Base-by-base conservation (phyloP, 1,140 invertebrate genomes). In the Drosophila bocki region DNA sequence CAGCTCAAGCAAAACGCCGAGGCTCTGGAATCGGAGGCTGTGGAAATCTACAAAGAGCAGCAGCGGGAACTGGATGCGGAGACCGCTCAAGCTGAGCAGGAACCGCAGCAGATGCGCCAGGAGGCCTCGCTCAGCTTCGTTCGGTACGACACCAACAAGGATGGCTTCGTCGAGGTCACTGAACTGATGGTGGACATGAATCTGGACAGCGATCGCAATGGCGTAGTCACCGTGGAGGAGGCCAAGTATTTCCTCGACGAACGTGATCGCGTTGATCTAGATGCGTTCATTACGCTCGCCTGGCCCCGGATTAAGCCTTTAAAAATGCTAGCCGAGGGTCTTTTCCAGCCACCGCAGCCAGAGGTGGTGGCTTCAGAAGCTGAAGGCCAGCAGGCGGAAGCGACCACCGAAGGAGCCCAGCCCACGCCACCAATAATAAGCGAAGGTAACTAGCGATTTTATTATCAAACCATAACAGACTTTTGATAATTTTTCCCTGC, bases 191-290 rank as follows among this genome's bases (percentile, higher is more conserved):
- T 95, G 7, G 95, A 96, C 74, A 93, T 94, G 82, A 95, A 95
- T 45, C 98, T 99, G 94, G 98, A 99, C 93, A 96, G 95, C 76
- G 96, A 99, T 93, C 95, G 95, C 65, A 96, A 99, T 94, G 98
- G 98, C 8, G 94, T 95, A 74, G 94, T 95, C 63, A 97, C 83
- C 8, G 72, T 83, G 0, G 91, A 97, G 58, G 98, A 99, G 82
- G 97, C 99, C 6, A 95, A 96, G 91, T 97, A 95, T 91, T 98
- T 97, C 92, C 93, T 98, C 57, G 95, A 95, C 75, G 95, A 96
- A 53, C 94, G 95, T 68, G 94, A 96, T 54, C 95, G 95, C 88
- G 93, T 98, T 29, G 94, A 94, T 80, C 92, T 95, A 54, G 95
- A 97, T 60, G 94, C 96, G 9, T 98, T 98, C 90, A 65, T 96